These are phyloP conservation scores for Cricetomys ansorgei DNA, from an alignment of 2,113 vertebrate species.

Conservation along the genomic window DNA sequence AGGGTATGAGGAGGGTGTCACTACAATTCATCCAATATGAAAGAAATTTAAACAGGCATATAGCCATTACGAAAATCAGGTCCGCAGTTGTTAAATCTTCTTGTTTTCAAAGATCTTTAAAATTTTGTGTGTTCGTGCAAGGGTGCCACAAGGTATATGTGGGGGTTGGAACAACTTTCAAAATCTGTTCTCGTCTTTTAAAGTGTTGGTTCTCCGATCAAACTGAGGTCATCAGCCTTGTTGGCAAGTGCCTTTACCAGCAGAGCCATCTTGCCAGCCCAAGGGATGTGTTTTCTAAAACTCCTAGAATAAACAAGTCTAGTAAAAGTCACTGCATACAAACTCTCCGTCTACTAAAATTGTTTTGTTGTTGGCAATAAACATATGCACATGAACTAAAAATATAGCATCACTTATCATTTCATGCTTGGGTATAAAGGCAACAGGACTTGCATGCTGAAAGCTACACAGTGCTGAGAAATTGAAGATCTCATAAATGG, in stretches of 20 bases:
- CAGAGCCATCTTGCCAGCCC: neutral
- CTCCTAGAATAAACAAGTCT: neutral
- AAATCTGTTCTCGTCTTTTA: neutral
- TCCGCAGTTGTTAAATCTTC: neutral
- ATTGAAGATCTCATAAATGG: neutral
- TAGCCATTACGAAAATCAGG: neutral
- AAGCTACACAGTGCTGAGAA: neutral
- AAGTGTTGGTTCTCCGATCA: neutral
- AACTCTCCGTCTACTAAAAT: neutral
- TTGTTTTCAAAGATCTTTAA: neutral
- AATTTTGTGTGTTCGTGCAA: neutral
- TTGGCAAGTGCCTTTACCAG: neutral
- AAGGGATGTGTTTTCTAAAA: neutral
- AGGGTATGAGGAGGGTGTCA: no score
- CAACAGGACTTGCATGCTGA: neutral
- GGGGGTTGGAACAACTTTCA: neutral
- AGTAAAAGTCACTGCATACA: neutral
- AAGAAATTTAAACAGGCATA: neutral
- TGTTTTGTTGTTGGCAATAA: neutral
- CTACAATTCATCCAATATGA: neutral
- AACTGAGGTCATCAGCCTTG: neutral
- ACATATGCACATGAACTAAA: neutral
- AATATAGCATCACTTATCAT: neutral
- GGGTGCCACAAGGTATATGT: neutral
- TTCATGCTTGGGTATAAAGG: neutral